Conservation (phyloP, 2,113 vertebrate genomes). For the Sapayoa aenigma region DNA sequence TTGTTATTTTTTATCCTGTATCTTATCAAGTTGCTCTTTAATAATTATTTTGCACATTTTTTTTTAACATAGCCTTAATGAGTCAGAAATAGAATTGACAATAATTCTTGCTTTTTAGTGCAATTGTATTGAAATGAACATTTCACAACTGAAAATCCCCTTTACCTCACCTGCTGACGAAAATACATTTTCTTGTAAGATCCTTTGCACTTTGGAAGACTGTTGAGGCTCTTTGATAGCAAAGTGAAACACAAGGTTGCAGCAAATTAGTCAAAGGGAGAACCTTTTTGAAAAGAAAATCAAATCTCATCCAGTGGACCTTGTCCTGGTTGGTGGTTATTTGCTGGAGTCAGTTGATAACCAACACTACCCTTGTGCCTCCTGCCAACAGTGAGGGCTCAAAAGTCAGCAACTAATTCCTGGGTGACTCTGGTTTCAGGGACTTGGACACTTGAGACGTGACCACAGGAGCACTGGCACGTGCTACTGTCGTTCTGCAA, state of each 20-base stretch:
- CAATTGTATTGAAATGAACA: slow-evolving; percentile 10
- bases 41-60: slow-evolving; percentile 24
- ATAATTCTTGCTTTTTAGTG: background rate
- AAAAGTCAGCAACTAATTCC: background rate
- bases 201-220: background rate
- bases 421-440: background rate
- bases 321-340: background rate
- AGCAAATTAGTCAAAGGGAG: background rate
- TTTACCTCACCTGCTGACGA: slow-evolving; percentile 8
- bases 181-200: background rate
- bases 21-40: slow-evolving; percentile 24
- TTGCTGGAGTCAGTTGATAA: background rate
- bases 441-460: background rate
- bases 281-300: background rate
- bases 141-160: slow-evolving; percentile 7
- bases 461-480: background rate
- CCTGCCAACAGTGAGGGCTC: background rate
- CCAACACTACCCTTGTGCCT: background rate
- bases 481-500: background rate
- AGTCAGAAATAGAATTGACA: slow-evolving; percentile 41
- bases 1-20: slow-evolving; percentile 9
- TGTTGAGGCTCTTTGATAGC: background rate
- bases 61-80: slow-evolving; percentile 6
- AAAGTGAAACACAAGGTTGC: slow-evolving; percentile 13
- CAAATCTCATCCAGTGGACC: background rate